These are phyloP conservation scores for Thinocorus orbignyianus DNA, from an alignment of 2,113 vertebrate genomes.

Conservation along the genomic window DNA sequence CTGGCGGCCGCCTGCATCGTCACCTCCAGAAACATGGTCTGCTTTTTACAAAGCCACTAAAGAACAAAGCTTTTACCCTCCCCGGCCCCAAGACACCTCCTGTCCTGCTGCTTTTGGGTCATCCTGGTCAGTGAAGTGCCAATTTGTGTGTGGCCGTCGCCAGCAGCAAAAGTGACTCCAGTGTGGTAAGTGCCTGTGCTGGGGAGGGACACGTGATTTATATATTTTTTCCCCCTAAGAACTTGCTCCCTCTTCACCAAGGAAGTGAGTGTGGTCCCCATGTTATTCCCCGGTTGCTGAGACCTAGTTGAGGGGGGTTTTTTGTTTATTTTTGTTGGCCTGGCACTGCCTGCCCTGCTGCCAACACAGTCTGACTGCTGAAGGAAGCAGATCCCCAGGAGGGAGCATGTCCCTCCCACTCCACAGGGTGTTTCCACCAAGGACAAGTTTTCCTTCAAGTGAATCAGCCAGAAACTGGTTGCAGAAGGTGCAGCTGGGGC, in stretches of 20 bases:
- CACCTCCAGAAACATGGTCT: not conserved
- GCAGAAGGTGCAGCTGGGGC: not conserved
- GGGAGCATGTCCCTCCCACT: not conserved
- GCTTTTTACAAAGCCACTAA: not conserved
- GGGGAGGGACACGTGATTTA: fast-evolving
- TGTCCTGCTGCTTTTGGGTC: fast-evolving
- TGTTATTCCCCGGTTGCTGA: not conserved
- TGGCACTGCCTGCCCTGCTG: fast-evolving
- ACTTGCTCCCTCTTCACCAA: fast-evolving
- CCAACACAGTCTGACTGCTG: not conserved
- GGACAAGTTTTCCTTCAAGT: not conserved
- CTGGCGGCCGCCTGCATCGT: fast-evolving
- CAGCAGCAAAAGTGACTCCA: not conserved
- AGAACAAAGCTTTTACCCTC: not conserved
- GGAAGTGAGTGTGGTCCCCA: not conserved
- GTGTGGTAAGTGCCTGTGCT: fast-evolving
- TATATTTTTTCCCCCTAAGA: too few relatives aligned
- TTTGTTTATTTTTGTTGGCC: not conserved
- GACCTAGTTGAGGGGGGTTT: fast-evolving
- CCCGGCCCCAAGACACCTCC: fast-evolving
- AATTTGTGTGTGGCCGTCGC: not conserved
- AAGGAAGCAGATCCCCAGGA: not conserved
- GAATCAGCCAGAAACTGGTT: slow-evolving; percentile 14
- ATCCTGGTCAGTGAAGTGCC: not conserved
- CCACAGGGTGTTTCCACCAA: slow-evolving; percentile 8